Conservation (phyloP, 2,888 invertebrate genomes). For the Galerucella pusilla region DNA sequence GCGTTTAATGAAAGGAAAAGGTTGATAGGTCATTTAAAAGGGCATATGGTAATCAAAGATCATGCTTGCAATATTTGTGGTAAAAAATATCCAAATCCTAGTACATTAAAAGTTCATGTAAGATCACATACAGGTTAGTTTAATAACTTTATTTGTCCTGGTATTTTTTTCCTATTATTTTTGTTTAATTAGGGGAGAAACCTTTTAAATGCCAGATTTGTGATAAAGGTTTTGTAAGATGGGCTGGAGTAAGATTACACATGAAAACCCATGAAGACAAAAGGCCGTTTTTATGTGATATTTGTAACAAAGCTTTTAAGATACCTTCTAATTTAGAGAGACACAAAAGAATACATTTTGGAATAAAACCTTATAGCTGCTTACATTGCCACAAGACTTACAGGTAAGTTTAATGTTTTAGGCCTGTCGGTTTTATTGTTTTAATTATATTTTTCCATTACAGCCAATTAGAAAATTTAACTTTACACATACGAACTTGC, state of each 20-base stretch:
- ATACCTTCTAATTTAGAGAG: conserved; percentile 60
- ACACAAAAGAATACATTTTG: conserved; percentile 60
- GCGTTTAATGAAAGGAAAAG: conserved; percentile 59
- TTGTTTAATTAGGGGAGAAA: conserved; percentile 59
- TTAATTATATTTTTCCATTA: conserved; percentile 30
- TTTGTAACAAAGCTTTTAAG: conserved; percentile 61
- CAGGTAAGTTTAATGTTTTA: conserved; percentile 2
- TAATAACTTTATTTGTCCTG: conserved; percentile 56
- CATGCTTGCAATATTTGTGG: conserved; percentile 63
- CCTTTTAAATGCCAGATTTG: conserved; percentile 58
- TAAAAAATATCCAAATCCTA: conserved; percentile 62
- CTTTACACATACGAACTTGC: conserved; percentile 60
- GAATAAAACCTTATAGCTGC: conserved; percentile 59
- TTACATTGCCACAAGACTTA: conserved; percentile 59
- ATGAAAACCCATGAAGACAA: conserved; percentile 60
- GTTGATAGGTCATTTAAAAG: conserved; percentile 60
- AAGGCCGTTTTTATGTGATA: conserved; percentile 60
- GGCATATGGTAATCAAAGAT: conserved; percentile 61
- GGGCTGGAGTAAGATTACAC: conserved; percentile 61
- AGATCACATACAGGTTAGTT: conserved; percentile 68
- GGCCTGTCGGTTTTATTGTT: not conserved
- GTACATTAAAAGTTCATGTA: conserved; percentile 69
- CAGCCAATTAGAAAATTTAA: conserved; percentile 61
- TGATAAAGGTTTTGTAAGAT: conserved; percentile 61
- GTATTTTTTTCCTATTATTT: conserved; percentile 61